phyloP scores from a whole-genome alignment of 2,888 invertebrate genomes.

The Sicus ferrugineus region DNA sequence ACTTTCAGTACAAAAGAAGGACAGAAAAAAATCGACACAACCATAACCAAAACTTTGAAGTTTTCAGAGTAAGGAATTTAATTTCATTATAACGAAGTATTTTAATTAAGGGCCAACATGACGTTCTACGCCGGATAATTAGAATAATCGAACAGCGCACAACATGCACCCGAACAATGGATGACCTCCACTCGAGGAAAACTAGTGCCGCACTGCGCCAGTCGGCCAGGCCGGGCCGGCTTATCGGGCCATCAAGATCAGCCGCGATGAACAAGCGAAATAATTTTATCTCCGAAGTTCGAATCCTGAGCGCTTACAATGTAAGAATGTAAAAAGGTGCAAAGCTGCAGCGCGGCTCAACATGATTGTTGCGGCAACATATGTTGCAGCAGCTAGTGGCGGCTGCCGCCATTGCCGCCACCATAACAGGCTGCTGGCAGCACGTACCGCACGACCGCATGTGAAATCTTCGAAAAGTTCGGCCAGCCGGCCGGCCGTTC shows the following conservation, averaged over 20 bases:
- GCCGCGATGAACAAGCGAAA: slow-evolving; percentile 22
- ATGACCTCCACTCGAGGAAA: not conserved
- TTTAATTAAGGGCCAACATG: slow-evolving; percentile 5
- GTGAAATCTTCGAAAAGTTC: not conserved
- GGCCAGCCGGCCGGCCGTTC: not conserved
- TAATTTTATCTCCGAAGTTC: slow-evolving; percentile 1
- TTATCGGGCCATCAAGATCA: slow-evolving; percentile 17
- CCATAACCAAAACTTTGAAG: not conserved
- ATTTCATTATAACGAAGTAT: not conserved
- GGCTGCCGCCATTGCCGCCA: not conserved
- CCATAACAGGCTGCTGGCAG: not conserved
- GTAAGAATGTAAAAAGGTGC: slow-evolving; percentile 26
- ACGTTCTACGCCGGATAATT: not conserved
- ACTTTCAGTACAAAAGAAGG: too few relatives aligned
- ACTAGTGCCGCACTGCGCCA: not conserved
- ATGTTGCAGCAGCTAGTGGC: not conserved
- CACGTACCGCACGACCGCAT: not conserved
- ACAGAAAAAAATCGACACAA: too few relatives aligned
- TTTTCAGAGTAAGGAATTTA: too few relatives aligned
- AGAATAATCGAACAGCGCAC: not conserved
- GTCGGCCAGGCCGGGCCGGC: not conserved
- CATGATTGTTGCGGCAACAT: not conserved
- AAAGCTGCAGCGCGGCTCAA: slow-evolving; percentile 16
- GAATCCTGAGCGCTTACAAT: slow-evolving; percentile 16
- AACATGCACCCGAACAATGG: not conserved